Base-by-base conservation (phyloP, 2,113 vertebrate genomes). In the Eudyptes chrysolophus region DNA sequence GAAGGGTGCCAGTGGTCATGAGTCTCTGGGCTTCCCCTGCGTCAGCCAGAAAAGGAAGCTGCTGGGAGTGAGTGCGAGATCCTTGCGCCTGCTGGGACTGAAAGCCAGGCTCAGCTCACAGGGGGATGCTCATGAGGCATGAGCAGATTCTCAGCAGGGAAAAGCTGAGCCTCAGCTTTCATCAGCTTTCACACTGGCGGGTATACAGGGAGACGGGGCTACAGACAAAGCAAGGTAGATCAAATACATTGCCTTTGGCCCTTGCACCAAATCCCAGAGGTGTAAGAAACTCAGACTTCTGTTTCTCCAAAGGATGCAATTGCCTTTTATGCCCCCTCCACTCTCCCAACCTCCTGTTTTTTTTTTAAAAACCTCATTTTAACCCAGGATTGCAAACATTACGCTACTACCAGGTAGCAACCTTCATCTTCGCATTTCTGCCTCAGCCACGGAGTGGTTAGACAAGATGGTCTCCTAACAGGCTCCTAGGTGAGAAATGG, bases 51-150 rank as follows among this genome's bases (percentile, higher is more conserved):
- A 75, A 34, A 80, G 60, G 51, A 71, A 70, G 68, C 30, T 66
- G 52, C 77, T 2, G 3, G 30, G 48, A 80, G 46, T 0, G 0
- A 55, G 64, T 0, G 0, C 2, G 10, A 64, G 54, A 11, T 17
- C 27, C 29, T n/a, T 1, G 1, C 1, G 2, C 36, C 18, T 30
- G 55, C 49, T 32, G 55, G 29, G 40, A 64, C 27, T 4, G 5
- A 70, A 32, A 54, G 30, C 30, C 65, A 7, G 34, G 20, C 60
- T 70, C 52, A 18, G 58, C 38, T 52, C 25, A 0, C 74, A 17
- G 34, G 16, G 57, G 21, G 26, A 40, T 84, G 58, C 48, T 70
- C 1, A 0, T 34, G 62, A 40, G 27, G 52, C 64, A 36, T 62
- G 4, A 1, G 38, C 17, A 27, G 30, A 16, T 66, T 16, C 27